Conservation (phyloP, 2,113 vertebrate species). For the Scomber scombrus region DNA sequence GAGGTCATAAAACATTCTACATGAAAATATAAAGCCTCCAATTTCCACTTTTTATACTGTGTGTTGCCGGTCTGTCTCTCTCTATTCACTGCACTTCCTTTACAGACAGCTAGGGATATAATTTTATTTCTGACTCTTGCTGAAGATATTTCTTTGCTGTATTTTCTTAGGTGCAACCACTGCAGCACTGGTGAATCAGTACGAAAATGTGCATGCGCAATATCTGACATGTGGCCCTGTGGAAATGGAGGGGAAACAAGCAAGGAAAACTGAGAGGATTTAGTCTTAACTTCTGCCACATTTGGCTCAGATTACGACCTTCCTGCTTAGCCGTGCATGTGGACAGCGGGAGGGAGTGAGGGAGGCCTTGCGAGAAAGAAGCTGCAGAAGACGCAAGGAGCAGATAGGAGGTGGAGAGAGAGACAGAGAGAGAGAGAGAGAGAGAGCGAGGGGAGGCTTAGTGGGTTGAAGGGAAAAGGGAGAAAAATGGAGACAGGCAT, state of each 20-base stretch:
- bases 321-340: slow-evolving; percentile 50
- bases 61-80: slow-evolving; percentile 14
- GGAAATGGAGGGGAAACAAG: slow-evolving; percentile 15
- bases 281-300: slow-evolving; percentile 57
- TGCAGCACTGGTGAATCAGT: slow-evolving; percentile 4
- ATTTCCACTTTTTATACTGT: slow-evolving; percentile 53
- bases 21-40: slow-evolving; percentile 76
- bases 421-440: not conserved
- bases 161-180: not conserved
- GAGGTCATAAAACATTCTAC: slow-evolving; percentile 74
- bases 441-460: not conserved
- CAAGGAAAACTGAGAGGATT: slow-evolving; percentile 46
- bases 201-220: not conserved
- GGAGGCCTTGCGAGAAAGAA: slow-evolving; percentile 25
- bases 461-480: slow-evolving; percentile 7
- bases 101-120: not conserved
- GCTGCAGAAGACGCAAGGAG: not conserved
- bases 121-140: not conserved
- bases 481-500: not conserved
- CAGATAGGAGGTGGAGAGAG: slow-evolving; percentile 15
- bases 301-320: slow-evolving; percentile 66
- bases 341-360: slow-evolving; percentile 1
- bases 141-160: not conserved
- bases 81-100: slow-evolving; percentile 12
- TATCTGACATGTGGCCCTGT: slow-evolving; percentile 24